Evolutionary conservation across 2,797 vertebrate genomes (phyloP).

Genomic region (Gymnopithys bicolor): DNA sequence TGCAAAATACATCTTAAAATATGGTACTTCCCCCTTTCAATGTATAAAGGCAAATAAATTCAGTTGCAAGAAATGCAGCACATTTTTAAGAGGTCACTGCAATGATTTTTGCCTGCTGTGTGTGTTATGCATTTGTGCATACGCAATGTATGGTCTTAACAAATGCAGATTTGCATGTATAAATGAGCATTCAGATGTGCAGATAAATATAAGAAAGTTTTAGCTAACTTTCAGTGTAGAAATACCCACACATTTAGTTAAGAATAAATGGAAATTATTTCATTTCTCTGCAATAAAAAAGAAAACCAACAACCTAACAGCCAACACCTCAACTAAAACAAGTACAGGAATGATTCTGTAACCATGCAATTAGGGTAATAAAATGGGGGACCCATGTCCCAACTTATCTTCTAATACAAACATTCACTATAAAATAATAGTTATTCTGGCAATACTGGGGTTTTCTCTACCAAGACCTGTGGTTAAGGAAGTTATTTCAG

Average conservation of each 20-base stretch:
- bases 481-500: background rate
- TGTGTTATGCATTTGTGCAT: background rate
- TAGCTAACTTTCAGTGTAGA: background rate
- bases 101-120: background rate
- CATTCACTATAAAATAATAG: background rate
- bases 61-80: background rate
- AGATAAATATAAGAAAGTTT: background rate
- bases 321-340: background rate
- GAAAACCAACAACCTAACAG: background rate
- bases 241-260: background rate
- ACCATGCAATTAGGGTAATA: rapidly evolving
- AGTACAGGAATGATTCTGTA: background rate
- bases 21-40: background rate
- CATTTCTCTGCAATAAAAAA: background rate
- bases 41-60: background rate
- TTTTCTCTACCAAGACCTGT: background rate
- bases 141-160: rapidly evolving
- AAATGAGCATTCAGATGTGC: background rate
- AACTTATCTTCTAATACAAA: background rate
- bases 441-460: background rate
- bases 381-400: background rate
- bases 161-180: background rate
- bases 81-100: background rate
- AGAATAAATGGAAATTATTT: background rate
- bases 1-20: background rate